Evolutionary conservation across 1,140 invertebrate genomes (phyloP).

Genomic region (Scaptomyza pallida): DNA sequence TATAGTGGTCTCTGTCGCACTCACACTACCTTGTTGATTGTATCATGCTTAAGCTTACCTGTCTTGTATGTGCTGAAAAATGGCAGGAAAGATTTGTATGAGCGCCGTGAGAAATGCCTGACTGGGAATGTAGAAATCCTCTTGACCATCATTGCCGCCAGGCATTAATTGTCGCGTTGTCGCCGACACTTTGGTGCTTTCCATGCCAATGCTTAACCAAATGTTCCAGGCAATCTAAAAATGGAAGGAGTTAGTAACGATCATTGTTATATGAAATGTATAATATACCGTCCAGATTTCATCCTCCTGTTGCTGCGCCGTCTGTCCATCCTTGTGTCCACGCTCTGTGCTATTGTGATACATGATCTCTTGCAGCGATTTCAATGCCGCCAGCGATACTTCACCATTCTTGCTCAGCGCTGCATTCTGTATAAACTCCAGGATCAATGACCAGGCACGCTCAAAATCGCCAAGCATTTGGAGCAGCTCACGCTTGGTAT

Average conservation of each 20-base stretch:
- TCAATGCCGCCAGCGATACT: conserved; percentile 96
- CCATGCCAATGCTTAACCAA: conserved; percentile 93
- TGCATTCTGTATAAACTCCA: conserved; percentile 97
- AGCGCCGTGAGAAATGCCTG: conserved; percentile 96
- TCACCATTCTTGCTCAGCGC: conserved; percentile 96
- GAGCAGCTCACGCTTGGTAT: conserved; percentile 94
- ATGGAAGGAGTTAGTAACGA: background rate
- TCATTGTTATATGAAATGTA: background rate
- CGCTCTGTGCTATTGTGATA: conserved; percentile 84
- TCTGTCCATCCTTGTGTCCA: conserved; percentile 65
- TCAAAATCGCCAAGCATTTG: conserved; percentile 95
- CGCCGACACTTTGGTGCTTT: conserved; percentile 89
- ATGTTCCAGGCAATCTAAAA: conserved; percentile 89
- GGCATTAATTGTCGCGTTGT: conserved; percentile 81
- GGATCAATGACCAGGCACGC: conserved; percentile 94
- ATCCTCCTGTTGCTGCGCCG: conserved; percentile 84
- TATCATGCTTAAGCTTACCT: no score
- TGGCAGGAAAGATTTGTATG: conserved; percentile 96
- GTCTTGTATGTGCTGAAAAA: conserved; percentile 95
- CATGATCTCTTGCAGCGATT: conserved; percentile 97
- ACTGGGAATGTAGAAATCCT: conserved; percentile 92
- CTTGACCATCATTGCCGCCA: conserved; percentile 68
- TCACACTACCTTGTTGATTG: no score
- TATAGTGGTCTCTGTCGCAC: no score
- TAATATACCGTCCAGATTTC: conserved; percentile 88